Conservation (phyloP, 2,113 vertebrate species). For the Corythaixoides concolor region DNA sequence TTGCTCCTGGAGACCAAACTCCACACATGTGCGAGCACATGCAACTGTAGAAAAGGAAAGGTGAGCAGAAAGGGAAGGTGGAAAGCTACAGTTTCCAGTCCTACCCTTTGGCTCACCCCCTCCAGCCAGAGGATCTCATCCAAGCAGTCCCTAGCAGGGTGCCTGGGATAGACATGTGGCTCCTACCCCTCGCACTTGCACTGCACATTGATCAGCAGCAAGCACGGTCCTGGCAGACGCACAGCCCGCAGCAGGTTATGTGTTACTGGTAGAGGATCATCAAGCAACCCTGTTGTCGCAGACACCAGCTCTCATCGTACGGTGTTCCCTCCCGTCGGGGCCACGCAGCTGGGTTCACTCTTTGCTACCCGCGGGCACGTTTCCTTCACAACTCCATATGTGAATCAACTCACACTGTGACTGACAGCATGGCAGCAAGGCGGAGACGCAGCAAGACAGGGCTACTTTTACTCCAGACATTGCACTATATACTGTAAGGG, state of each 20-base stretch:
- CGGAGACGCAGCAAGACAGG: neutral
- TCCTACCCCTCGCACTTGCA: fast-evolving
- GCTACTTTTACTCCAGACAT: neutral
- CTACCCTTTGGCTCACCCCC: neutral
- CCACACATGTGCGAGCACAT: fast-evolving
- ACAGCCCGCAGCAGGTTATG: neutral
- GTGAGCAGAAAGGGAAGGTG: neutral
- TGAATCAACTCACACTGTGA: neutral
- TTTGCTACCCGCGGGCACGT: neutral
- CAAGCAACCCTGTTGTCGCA: neutral
- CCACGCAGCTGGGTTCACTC: fast-evolving
- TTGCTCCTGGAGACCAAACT: neutral
- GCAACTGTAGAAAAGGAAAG: fast-evolving
- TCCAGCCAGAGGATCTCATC: neutral
- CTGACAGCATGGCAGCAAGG: neutral
- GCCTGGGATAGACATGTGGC: neutral
- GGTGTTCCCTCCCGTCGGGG: neutral
- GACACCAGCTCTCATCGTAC: fast-evolving
- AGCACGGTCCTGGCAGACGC: neutral
- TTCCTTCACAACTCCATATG: neutral
- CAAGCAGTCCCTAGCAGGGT: neutral
- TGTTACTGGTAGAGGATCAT: neutral
- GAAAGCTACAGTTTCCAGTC: neutral
- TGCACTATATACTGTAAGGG: neutral
- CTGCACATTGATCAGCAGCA: neutral